Evolutionary conservation across 2,797 vertebrate genomes (phyloP).

Genomic region (Scyliorhinus canicula): DNA sequence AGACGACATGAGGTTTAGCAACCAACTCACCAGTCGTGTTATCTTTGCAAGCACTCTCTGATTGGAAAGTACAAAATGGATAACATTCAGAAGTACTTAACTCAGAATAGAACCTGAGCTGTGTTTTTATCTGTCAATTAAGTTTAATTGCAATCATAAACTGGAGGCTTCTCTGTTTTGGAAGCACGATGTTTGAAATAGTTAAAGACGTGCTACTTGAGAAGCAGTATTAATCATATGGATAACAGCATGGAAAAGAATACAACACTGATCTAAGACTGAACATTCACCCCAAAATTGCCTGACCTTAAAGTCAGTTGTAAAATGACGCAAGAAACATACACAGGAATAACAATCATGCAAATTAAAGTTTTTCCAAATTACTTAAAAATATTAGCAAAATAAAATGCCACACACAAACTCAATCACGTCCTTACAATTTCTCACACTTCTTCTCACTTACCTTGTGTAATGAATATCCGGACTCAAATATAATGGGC

Average conservation of each 20-base stretch:
- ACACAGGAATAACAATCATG: neutral
- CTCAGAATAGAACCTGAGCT: neutral
- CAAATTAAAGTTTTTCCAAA: neutral
- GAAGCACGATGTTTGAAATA: neutral
- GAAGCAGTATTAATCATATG: neutral
- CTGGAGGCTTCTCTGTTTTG: neutral
- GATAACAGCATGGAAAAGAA: neutral
- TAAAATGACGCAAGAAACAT: neutral
- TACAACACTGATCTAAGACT: neutral
- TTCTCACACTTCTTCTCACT: conserved; percentile 40
- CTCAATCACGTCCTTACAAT: neutral
- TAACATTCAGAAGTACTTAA: neutral
- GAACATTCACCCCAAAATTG: neutral
- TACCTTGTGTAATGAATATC: conserved; percentile 96
- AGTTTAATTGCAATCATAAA: neutral
- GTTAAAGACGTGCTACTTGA: neutral
- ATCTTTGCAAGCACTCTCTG: neutral
- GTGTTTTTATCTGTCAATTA: neutral
- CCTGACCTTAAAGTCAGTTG: neutral
- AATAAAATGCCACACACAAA: neutral
- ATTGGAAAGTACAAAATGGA: neutral
- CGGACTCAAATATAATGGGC: conserved; percentile 97
- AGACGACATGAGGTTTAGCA: neutral
- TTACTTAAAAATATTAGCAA: neutral
- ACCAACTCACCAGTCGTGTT: neutral